These are phyloP conservation scores for Eupithecia subumbrata DNA, from an alignment of 2,888 invertebrate species.

Conservation along the genomic window DNA sequence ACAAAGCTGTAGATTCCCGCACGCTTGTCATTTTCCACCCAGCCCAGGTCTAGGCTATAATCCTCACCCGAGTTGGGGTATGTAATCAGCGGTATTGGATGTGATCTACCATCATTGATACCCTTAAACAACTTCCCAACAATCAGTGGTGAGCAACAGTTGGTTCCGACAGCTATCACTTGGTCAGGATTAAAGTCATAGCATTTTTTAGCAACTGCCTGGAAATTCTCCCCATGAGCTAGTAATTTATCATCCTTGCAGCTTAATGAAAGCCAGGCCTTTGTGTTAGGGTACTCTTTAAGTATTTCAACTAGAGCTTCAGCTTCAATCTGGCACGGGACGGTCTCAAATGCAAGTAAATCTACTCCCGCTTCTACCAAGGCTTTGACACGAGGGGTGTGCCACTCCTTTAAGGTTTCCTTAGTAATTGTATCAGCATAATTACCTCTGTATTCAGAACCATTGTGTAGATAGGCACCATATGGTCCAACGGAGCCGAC, in stretches of 20 bases:
- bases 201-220: slow-evolving; percentile 86
- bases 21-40: slow-evolving; percentile 87
- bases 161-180: slow-evolving; percentile 92
- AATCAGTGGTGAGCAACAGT: slow-evolving; percentile 87
- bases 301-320: slow-evolving; percentile 90
- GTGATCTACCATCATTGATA: slow-evolving; percentile 60
- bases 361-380: slow-evolving; percentile 92
- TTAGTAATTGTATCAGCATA: slow-evolving; percentile 86
- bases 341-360: slow-evolving; percentile 95
- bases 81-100: slow-evolving; percentile 88
- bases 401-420: slow-evolving; percentile 90
- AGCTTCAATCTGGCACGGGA: slow-evolving; percentile 93
- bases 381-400: slow-evolving; percentile 90
- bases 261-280: slow-evolving; percentile 95
- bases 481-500: slow-evolving; percentile 96
- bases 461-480: slow-evolving; percentile 94
- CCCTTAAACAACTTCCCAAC: slow-evolving; percentile 64
- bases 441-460: slow-evolving; percentile 94
- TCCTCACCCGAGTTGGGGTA: slow-evolving; percentile 96
- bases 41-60: slow-evolving; percentile 85
- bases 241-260: slow-evolving; percentile 86
- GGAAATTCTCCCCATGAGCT: slow-evolving; percentile 91
- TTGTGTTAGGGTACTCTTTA: slow-evolving; percentile 88
- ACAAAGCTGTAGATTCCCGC: slow-evolving; percentile 87
- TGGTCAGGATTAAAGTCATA: slow-evolving; percentile 86